Percentiles rank a stretch among this genome's conserved stretches.
Conservation (phyloP, 2,797 vertebrate species). For the Siniperca obscura region DNA sequence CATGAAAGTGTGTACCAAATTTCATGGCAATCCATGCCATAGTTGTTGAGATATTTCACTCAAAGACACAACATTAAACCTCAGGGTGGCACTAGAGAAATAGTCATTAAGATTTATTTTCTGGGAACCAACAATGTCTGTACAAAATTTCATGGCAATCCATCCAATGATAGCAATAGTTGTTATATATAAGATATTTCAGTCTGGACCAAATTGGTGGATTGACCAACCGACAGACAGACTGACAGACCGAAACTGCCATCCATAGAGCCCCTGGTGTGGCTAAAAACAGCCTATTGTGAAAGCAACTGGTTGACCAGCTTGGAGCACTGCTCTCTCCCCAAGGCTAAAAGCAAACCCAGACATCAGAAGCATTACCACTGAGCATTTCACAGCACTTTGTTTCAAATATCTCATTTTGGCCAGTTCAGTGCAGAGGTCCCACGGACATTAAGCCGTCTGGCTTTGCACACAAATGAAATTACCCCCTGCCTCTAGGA, state of each 20-base stretch:
- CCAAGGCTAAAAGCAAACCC: conserved; percentile 71
- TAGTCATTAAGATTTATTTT: no score
- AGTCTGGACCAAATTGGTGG: background rate
- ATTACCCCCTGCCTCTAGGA: conserved; percentile 76
- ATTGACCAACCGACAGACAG: background rate
- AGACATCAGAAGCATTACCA: conserved; percentile 74
- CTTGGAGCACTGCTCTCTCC: conserved; percentile 48
- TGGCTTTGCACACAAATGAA: conserved; percentile 80
- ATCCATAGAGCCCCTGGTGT: conserved; percentile 15
- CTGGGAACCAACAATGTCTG: no score
- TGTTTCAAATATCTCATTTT: conserved; percentile 81
- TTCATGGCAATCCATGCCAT: background rate
- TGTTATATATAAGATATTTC: background rate
- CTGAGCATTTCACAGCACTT: conserved; percentile 79
- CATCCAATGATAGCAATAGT: background rate
- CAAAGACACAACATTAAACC: no score
- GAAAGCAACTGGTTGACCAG: conserved; percentile 47
- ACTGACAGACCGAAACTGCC: conserved; percentile 13
- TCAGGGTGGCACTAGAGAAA: no score
- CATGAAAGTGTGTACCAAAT: background rate
- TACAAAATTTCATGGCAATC: background rate
- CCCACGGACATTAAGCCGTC: conserved; percentile 79
- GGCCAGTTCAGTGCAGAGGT: conserved; percentile 75
- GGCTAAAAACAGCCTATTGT: conserved; percentile 35
- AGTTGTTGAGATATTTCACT: background rate